phyloP scores from a whole-genome alignment of 2,113 vertebrate genomes.

The Perccottus glenii region DNA sequence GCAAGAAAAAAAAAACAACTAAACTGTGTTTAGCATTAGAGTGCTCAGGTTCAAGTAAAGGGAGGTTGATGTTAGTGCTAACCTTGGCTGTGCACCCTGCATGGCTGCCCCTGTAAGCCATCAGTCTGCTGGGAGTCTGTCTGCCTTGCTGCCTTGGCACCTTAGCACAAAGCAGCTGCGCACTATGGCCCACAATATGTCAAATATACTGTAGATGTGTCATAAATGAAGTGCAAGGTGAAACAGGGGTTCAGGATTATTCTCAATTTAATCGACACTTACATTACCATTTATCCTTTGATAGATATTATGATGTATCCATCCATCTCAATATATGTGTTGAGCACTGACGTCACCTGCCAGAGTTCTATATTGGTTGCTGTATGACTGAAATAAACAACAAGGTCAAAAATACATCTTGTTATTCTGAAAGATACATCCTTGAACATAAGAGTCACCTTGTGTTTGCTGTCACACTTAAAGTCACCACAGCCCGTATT shows the following conservation, averaged over 20 bases:
- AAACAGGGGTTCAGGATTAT: constrained; percentile 26
- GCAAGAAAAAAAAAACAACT: constrained; percentile 10
- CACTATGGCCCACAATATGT: constrained; percentile 17
- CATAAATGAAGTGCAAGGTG: constrained; percentile 31
- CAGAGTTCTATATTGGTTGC: constrained; percentile 24
- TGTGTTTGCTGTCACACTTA: constrained; percentile 6
- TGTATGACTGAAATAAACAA: constrained; percentile 17
- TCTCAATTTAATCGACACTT: constrained; percentile 37
- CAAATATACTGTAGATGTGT: constrained; percentile 29
- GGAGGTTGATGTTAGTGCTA: constrained; percentile 65
- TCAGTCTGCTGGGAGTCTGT: constrained; percentile 59
- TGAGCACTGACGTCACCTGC: constrained; percentile 16
- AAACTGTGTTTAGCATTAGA: constrained; percentile 15
- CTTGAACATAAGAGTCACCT: constrained; percentile 45
- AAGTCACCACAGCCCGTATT: background rate
- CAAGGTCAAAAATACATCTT: constrained; percentile 35
- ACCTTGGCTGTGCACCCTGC: constrained; percentile 67
- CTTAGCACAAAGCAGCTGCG: constrained; percentile 16
- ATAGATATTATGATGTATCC: constrained; percentile 15
- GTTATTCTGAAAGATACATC: constrained; percentile 26
- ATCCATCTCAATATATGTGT: constrained; percentile 10
- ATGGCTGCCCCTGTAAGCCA: constrained; percentile 68
- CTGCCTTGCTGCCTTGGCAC: constrained; percentile 26
- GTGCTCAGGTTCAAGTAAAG: constrained; percentile 57
- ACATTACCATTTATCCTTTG: constrained; percentile 31